phyloP scores from a whole-genome alignment of 2,113 vertebrate species.

The Cyphomyrus plagiostoma region DNA sequence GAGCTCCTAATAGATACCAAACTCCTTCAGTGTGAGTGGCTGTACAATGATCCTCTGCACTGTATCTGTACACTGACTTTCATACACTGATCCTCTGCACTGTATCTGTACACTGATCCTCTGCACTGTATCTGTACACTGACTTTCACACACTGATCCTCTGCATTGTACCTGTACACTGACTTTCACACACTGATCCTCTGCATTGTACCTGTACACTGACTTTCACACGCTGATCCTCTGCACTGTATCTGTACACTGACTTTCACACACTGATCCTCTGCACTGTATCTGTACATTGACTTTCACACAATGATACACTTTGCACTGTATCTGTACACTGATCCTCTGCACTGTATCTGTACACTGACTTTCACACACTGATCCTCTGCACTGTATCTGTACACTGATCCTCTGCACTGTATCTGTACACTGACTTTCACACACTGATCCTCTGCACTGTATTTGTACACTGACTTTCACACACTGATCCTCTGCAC shows the following conservation, averaged over 20 bases:
- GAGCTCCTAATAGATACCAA: slow-evolving; percentile 97
- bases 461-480: too few relatives aligned
- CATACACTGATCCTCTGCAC: background rate
- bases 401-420: background rate
- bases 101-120: background rate
- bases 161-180: background rate
- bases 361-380: background rate
- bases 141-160: background rate
- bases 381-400: background rate
- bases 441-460: too few relatives aligned
- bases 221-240: background rate
- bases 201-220: background rate
- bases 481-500: background rate
- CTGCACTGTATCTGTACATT: too few relatives aligned
- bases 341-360: background rate
- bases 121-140: background rate
- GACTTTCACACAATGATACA: too few relatives aligned
- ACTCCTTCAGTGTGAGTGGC: slow-evolving; percentile 94
- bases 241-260: background rate
- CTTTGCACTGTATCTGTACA: background rate
- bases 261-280: too few relatives aligned
- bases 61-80: background rate
- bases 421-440: too few relatives aligned
- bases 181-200: background rate
- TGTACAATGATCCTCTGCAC: background rate